These are phyloP conservation scores for Acrocephalus scirpaceus DNA, from an alignment of 2,797 vertebrate species.

Conservation along the genomic window DNA sequence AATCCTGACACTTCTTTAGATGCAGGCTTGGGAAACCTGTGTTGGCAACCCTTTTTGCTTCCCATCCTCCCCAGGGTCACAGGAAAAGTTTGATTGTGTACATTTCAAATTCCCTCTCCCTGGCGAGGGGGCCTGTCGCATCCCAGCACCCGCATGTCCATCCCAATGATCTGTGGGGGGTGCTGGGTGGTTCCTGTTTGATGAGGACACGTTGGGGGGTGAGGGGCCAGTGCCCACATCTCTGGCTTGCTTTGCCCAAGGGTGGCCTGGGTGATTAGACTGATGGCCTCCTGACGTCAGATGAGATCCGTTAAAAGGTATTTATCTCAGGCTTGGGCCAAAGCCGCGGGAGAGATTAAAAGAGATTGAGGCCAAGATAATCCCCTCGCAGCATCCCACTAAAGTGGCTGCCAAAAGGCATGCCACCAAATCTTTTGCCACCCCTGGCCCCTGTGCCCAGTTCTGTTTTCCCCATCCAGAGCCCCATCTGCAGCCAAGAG, in stretches of 20 bases:
- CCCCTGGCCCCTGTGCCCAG: constrained; percentile 48
- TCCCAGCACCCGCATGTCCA: rapidly evolving
- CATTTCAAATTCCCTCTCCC: not conserved
- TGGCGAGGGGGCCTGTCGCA: rapidly evolving
- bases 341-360: constrained; percentile 76
- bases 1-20: not conserved
- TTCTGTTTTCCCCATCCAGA: not conserved
- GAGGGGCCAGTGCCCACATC: not conserved
- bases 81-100: not conserved
- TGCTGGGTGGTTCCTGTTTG: not conserved
- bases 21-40: not conserved
- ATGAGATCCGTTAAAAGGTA: constrained; percentile 75
- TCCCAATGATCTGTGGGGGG: rapidly evolving
- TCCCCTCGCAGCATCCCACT: constrained; percentile 73
- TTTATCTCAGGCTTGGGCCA: constrained; percentile 75
- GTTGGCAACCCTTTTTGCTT: not conserved
- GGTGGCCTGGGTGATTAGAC: constrained; percentile 71
- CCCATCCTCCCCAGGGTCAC: not conserved
- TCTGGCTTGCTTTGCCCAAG: constrained; percentile 43
- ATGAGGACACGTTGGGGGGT: not conserved
- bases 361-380: constrained; percentile 81
- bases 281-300: constrained; percentile 77
- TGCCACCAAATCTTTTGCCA: constrained; percentile 69
- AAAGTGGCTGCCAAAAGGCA: constrained; percentile 76
- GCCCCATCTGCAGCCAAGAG: not conserved